Evolutionary conservation across 2,888 invertebrate genomes (phyloP).

Genomic region (Acronicta alni): DNA sequence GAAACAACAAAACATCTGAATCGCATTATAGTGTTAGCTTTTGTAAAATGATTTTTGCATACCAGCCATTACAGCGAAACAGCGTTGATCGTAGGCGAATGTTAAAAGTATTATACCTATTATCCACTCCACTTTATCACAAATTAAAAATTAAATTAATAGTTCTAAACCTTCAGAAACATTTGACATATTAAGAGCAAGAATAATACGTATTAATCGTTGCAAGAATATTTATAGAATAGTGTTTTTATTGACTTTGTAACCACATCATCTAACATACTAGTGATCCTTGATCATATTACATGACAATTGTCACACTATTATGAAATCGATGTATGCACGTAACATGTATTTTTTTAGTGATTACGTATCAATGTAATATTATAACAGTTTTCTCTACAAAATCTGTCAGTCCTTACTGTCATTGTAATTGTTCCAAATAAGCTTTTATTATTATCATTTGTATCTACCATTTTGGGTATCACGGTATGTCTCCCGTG

Average conservation of each 20-base stretch:
- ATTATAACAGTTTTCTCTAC: no score
- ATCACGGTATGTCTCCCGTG: no score
- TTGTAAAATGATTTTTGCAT: not conserved
- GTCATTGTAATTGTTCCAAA: no score
- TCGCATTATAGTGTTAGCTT: no score
- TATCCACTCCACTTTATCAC: constrained; percentile 7
- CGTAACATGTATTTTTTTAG: no score
- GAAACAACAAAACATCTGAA: not conserved
- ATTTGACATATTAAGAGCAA: no score
- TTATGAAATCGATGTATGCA: not conserved
- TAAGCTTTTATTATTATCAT: no score
- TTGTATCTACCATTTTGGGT: no score
- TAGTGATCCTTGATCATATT: constrained; percentile 22
- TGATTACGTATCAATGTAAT: no score
- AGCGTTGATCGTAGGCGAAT: not conserved
- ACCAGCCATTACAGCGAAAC: not conserved
- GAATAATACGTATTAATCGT: not conserved
- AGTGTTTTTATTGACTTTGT: constrained; percentile 34
- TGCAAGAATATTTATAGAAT: constrained; percentile 7
- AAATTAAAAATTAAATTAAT: constrained; percentile 10
- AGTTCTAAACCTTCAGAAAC: not conserved
- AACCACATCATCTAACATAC: constrained; percentile 35
- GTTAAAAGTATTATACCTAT: not conserved
- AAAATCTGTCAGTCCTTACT: no score
- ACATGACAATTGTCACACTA: constrained; percentile 19